phyloP scores from a whole-genome alignment of 92 coral and sea anemone genomes.

The Zoanthus solanderi region DNA sequence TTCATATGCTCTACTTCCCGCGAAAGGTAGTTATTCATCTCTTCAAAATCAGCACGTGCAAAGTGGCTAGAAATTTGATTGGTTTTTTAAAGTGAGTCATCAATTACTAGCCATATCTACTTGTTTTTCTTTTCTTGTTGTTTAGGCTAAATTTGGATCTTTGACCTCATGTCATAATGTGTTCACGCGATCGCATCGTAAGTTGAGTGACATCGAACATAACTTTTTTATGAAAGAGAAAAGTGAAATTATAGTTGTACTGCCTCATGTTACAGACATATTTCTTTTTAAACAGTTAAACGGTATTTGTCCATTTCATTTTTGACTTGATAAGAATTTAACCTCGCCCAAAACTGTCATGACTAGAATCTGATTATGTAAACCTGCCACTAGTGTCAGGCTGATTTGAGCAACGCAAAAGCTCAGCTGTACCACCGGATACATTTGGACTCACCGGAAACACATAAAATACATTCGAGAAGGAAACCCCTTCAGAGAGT shows the following conservation, averaged over 20 bases:
- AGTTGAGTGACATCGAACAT: slow-evolving; percentile 18
- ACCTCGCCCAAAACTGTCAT: slow-evolving; percentile 40
- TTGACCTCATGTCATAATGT: slow-evolving; percentile 63
- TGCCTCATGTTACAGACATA: neutral
- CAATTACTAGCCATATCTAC: slow-evolving; percentile 25
- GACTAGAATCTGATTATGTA: slow-evolving; percentile 25
- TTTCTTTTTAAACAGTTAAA: neutral
- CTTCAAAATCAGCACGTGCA: slow-evolving; percentile 27
- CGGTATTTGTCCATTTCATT: slow-evolving; percentile 4
- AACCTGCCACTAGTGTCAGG: slow-evolving; percentile 20
- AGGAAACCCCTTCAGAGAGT: neutral
- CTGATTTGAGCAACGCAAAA: neutral
- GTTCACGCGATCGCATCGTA: slow-evolving; percentile 75
- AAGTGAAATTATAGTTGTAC: neutral
- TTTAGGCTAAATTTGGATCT: slow-evolving; percentile 80
- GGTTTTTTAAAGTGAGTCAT: slow-evolving; percentile 39
- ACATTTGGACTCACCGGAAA: slow-evolving; percentile 28
- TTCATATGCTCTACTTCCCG: slow-evolving; percentile 23
- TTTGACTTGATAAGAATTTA: slow-evolving; percentile 35
- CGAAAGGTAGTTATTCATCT: slow-evolving; percentile 36
- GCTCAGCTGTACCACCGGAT: slow-evolving; percentile 41
- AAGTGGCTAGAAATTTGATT: neutral
- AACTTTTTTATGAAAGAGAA: neutral
- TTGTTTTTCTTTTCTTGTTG: slow-evolving; percentile 58
- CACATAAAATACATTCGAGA: slow-evolving; percentile 2